Percentiles rank a stretch among this genome's conserved stretches.
These are phyloP conservation scores for Drosophila acutilabella DNA, from an alignment of 2,888 invertebrate species.

Conservation along the genomic window DNA sequence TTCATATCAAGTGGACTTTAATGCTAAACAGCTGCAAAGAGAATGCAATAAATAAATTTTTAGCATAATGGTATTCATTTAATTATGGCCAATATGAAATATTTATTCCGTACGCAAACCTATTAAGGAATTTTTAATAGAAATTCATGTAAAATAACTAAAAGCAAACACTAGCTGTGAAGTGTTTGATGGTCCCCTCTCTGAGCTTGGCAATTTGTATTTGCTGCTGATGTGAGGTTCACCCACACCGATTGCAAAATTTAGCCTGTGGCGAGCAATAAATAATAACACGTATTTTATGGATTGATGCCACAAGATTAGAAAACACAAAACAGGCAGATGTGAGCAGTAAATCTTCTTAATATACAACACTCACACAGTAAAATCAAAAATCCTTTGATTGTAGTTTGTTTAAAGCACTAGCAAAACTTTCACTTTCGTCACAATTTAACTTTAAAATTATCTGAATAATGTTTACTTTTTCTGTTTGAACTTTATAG, in stretches of 20 bases:
- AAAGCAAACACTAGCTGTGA: constrained; percentile 20
- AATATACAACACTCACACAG: too few relatives aligned
- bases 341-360: background rate
- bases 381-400: too few relatives aligned
- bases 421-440: constrained; percentile 43
- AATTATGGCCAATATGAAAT: too few relatives aligned
- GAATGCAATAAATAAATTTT: background rate
- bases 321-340: background rate
- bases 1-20: constrained; percentile 16
- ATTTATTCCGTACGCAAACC: background rate
- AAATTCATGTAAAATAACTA: constrained; percentile 14
- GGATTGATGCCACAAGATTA: background rate
- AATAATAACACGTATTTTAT: constrained; percentile 27
- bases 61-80: background rate
- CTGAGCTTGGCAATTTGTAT: constrained; percentile 25
- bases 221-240: constrained; percentile 16
- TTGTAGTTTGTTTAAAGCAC: too few relatives aligned
- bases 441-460: background rate
- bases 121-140: constrained; percentile 19
- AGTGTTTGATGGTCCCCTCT: constrained; percentile 23
- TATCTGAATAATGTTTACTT: background rate
- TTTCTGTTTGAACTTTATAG: constrained; percentile 52
- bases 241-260: constrained; percentile 21
- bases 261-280: constrained; percentile 9
- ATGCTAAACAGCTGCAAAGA: constrained; percentile 22